Evolutionary conservation across 2,797 vertebrate genomes (phyloP), one percentile per base, ranked within the genome.

Genomic region (Phataginus tricuspis): DNA sequence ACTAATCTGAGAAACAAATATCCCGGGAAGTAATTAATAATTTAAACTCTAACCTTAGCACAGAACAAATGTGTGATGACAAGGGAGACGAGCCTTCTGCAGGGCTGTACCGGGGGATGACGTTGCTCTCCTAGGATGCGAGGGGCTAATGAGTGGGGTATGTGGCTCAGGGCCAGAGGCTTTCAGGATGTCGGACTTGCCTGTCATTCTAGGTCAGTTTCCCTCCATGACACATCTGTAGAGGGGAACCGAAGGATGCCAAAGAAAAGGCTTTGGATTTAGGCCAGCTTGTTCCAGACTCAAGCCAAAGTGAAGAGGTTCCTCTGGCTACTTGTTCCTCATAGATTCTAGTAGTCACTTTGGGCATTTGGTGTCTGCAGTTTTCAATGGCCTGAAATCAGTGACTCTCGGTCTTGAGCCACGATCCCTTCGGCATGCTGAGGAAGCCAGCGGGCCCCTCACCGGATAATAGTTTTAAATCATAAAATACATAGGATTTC

Each of bases 21-120:
- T 74, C 66, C 63, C 12, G 18, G 80, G 72, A 95, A 90, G 63
- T 90, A 85, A 95, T 93, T 95, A 92, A 97, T 92, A 90, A 95
- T 95, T 83, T 94, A 94, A 91, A 59, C 19, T 19, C 45, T 84
- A 64, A 94, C 75, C 45, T 21, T 27, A 96, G 61, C 23, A n/a
- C 51, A 37, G 74, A 95, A 68, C n/a, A 91, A 87, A 68, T 49
- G 42, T 68, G 39, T 13, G 49, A 15, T 21, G 55, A 51, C 8
- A 42, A 53, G 89, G 39, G 80, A 90, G 49, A 66, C 12, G 79
- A 93, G 49, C 63, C 66, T 31, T 72, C 14, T 91, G 34, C 1
- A 25, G 29, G 0, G 0, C 1, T 57, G 39, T 37, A 9, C 19
- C 21, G 55, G 45, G 64, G 31, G 19, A 86, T 45, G 45, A 45